Percentiles rank a stretch among this genome's conserved stretches.
These are phyloP conservation scores for Lophius americanus DNA, from an alignment of 2,797 vertebrate species.

Conservation along the genomic window DNA sequence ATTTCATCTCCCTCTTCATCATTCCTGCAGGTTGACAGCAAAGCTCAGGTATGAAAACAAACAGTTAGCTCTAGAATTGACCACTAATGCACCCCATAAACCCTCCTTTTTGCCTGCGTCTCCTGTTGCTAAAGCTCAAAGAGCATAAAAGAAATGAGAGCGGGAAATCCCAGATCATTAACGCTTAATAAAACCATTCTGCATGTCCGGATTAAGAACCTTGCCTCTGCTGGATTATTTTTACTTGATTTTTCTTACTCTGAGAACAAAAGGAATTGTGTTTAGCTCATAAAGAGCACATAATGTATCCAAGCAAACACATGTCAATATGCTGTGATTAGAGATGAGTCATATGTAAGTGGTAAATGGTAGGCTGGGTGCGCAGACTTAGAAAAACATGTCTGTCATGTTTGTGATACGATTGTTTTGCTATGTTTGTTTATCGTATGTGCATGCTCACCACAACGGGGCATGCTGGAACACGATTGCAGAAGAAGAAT, in stretches of 20 bases:
- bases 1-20: slow-evolving; percentile 85
- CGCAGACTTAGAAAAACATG: slow-evolving; percentile 51
- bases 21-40: slow-evolving; percentile 90
- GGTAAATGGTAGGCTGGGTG: slow-evolving; percentile 52
- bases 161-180: slow-evolving; percentile 73
- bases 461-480: slow-evolving; percentile 71
- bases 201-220: slow-evolving; percentile 51
- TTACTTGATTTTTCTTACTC: slow-evolving; percentile 26
- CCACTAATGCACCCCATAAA: slow-evolving; percentile 70
- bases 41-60: slow-evolving; percentile 90
- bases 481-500: slow-evolving; percentile 67
- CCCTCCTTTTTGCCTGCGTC: slow-evolving; percentile 39
- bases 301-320: slow-evolving; percentile 36
- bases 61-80: slow-evolving; percentile 85
- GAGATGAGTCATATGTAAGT: slow-evolving; percentile 50
- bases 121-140: slow-evolving; percentile 62
- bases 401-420: slow-evolving; percentile 63
- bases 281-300: slow-evolving; percentile 25
- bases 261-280: slow-evolving; percentile 14
- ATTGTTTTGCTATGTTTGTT: slow-evolving; percentile 75
- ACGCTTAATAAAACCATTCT: slow-evolving; percentile 61
- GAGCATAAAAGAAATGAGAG: slow-evolving; percentile 53
- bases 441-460: slow-evolving; percentile 65
- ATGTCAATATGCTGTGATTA: slow-evolving; percentile 61
- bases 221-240: slow-evolving; percentile 42